Conservation (phyloP, 2,888 invertebrate genomes). For the Choreutis nemorana region DNA sequence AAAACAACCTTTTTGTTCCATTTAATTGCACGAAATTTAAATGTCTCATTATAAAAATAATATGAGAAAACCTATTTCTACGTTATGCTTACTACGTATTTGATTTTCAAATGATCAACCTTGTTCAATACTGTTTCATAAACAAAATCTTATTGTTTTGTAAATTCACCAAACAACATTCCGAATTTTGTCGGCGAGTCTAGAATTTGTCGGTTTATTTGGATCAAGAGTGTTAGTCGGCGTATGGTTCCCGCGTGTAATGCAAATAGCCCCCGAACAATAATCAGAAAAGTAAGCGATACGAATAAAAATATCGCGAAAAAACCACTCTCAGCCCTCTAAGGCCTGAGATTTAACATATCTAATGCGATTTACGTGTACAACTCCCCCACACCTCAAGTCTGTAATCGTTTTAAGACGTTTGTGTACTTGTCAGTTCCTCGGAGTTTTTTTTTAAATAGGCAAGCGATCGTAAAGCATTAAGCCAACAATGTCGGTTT, state of each 20-base stretch:
- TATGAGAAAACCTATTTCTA: too few relatives aligned
- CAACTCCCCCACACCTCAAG: conserved; percentile 18
- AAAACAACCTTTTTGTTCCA: too few relatives aligned
- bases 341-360: conserved; percentile 56
- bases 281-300: conserved; percentile 63
- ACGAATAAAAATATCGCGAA: conserved; percentile 58
- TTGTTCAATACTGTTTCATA: too few relatives aligned
- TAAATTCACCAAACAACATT: too few relatives aligned
- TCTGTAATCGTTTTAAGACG: conserved; percentile 60
- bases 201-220: conserved; percentile 5
- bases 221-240: conserved; percentile 2
- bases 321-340: conserved; percentile 30
- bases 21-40: too few relatives aligned
- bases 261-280: conserved; percentile 59
- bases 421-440: conserved; percentile 37
- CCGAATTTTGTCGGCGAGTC: too few relatives aligned
- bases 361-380: conserved; percentile 65
- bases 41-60: too few relatives aligned
- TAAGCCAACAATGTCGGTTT: conserved; percentile 11
- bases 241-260: conserved; percentile 21
- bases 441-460: conserved; percentile 19
- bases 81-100: too few relatives aligned
- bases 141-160: too few relatives aligned
- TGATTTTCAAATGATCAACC: too few relatives aligned
- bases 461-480: conserved; percentile 11